A percentile compares a stretch with the other conserved stretches of the same genome.
These are phyloP conservation scores for silkworm (Bombyx mori) DNA, from an alignment of 1,140 invertebrate genomes.

Conservation along the genomic window DNA sequence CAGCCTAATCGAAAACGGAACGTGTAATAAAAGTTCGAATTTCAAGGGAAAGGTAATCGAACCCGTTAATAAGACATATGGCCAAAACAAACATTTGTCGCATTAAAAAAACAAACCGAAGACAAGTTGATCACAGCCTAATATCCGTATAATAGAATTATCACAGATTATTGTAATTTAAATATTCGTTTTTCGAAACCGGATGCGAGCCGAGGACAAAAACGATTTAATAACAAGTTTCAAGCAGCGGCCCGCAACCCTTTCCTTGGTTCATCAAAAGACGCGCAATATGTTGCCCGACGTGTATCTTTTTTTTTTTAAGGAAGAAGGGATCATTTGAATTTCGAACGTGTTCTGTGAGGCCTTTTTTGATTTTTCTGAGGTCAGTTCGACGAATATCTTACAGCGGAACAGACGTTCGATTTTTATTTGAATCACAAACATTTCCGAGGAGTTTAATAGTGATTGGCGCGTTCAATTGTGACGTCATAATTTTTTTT, in stretches of 20 bases:
- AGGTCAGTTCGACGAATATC: constrained; percentile 53
- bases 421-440: neutral
- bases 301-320: constrained; percentile 52
- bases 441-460: no score
- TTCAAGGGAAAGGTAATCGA: constrained; percentile 3
- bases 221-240: constrained; percentile 69
- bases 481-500: no score
- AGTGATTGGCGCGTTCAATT: no score
- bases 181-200: constrained; percentile 60
- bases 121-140: constrained; percentile 61
- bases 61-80: constrained; percentile 38
- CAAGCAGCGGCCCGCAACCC: constrained; percentile 55
- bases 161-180: constrained; percentile 67
- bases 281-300: constrained; percentile 62
- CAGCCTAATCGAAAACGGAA: neutral
- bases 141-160: constrained; percentile 66
- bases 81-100: constrained; percentile 48
- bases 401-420: constrained; percentile 35
- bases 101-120: constrained; percentile 31
- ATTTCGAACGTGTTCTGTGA: constrained; percentile 59
- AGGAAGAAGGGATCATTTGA: constrained; percentile 60
- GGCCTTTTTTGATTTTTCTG: constrained; percentile 30
- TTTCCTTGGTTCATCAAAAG: constrained; percentile 60
- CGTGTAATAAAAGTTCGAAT: no score
- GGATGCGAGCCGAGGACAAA: constrained; percentile 66